Evolutionary conservation across 2,888 invertebrate species (phyloP).

Genomic region (Diarsia rubi): DNA sequence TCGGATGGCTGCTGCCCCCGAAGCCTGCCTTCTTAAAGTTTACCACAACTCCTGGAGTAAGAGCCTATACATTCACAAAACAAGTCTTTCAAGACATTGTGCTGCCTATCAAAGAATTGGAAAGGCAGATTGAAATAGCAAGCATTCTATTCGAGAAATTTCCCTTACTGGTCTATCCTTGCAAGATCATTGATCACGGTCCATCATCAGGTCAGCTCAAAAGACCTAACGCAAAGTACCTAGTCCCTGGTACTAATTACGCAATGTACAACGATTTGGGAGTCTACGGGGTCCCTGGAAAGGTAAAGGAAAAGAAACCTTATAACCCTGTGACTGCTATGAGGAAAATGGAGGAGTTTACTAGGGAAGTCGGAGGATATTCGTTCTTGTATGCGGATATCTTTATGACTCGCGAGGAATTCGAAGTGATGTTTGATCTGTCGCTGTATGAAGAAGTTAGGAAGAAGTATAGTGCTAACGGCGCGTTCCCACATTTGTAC

Average conservation of each 20-base stretch:
- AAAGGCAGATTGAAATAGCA: conserved; percentile 91
- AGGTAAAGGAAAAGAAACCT: conserved; percentile 90
- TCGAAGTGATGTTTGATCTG: conserved; percentile 93
- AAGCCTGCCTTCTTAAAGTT: conserved; percentile 94
- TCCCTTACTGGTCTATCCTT: conserved; percentile 93
- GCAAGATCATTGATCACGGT: conserved; percentile 92
- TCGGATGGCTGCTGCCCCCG: conserved; percentile 93
- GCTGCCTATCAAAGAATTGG: conserved; percentile 92
- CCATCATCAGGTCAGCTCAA: conserved; percentile 91
- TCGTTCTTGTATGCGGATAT: conserved; percentile 94
- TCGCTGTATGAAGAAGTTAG: conserved; percentile 92
- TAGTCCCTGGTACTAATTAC: conserved; percentile 92
- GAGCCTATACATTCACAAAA: conserved; percentile 93
- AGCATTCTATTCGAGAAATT: conserved; percentile 92
- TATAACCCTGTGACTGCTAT: conserved; percentile 93
- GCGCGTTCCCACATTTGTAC: conserved; percentile 92
- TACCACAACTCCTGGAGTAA: conserved; percentile 92
- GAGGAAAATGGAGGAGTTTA: conserved; percentile 93
- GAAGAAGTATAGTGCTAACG: conserved; percentile 90
- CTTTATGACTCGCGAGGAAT: conserved; percentile 92
- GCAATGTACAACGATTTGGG: conserved; percentile 94
- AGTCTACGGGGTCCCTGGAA: conserved; percentile 93
- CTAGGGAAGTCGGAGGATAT: conserved; percentile 92
- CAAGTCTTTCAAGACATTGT: conserved; percentile 94
- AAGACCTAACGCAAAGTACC: conserved; percentile 89